phyloP scores from a whole-genome alignment of 2,888 invertebrate genomes.

The Cheilosia urbana region DNA sequence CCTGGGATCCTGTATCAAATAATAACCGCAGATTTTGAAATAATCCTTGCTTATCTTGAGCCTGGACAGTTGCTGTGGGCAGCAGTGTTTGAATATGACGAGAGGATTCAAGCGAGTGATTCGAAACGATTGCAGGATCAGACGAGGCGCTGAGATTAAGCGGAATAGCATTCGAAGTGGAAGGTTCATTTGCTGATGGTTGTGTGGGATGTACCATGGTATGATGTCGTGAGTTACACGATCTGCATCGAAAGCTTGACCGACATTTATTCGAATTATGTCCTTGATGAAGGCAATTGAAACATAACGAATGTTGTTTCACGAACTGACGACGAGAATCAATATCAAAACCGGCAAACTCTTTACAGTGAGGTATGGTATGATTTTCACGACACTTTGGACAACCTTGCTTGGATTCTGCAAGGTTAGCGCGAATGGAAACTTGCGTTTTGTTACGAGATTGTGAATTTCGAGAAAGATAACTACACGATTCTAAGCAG shows the following conservation, averaged over 20 bases:
- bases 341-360: background rate
- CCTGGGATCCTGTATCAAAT: constrained; percentile 20
- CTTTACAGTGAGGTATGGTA: background rate
- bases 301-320: constrained; percentile 5
- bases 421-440: background rate
- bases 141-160: background rate
- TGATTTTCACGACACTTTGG: background rate
- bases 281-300: constrained; percentile 16
- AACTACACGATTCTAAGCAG: background rate
- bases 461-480: background rate
- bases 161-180: background rate
- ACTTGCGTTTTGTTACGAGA: background rate
- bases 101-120: constrained; percentile 10
- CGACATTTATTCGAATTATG: constrained; percentile 21
- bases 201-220: constrained; percentile 25
- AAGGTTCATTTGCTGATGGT: background rate
- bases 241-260: background rate
- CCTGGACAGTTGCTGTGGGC: constrained; percentile 9
- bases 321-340: too few species aligned
- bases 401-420: background rate
- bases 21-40: background rate
- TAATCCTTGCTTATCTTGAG: constrained; percentile 15
- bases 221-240: constrained; percentile 10
- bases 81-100: background rate
- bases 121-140: background rate